phyloP scores from a whole-genome alignment of 2,113 vertebrate species.

The Chloropsis cyanopogon region DNA sequence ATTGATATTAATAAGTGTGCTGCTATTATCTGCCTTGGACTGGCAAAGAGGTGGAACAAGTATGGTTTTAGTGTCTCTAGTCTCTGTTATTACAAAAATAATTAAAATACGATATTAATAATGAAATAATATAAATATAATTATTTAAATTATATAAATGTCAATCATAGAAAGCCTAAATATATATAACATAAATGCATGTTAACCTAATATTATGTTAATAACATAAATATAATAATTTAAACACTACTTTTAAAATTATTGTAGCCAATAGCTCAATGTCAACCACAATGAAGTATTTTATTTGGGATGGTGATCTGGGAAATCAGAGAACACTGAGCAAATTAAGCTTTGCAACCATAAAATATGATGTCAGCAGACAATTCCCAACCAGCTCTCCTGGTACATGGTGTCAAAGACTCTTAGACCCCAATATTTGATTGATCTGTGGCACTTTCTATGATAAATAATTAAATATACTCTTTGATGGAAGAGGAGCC shows the following conservation, averaged over 20 bases:
- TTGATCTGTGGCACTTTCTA: background rate
- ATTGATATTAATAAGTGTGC: background rate
- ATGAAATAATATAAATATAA: too few relatives aligned
- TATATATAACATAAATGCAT: background rate
- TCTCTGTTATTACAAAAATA: background rate
- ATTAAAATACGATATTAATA: background rate
- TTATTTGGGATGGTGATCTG: background rate
- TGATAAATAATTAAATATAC: background rate
- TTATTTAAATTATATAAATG: background rate
- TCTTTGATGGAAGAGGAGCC: background rate
- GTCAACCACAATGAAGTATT: background rate
- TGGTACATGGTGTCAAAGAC: accelerated
- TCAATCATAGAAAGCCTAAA: too few relatives aligned
- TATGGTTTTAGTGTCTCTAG: background rate
- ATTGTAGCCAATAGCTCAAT: background rate
- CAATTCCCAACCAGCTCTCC: background rate
- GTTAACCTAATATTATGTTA: background rate
- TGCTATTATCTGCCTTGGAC: background rate
- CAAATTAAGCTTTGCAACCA: background rate
- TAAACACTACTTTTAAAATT: accelerated
- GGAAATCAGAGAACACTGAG: background rate
- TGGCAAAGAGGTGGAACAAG: background rate
- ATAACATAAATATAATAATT: background rate
- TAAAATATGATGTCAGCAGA: background rate
- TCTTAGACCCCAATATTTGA: background rate